These are phyloP conservation scores for Yasuhikotakia modesta DNA, from an alignment of 2,797 vertebrate genomes.

Conservation along the genomic window DNA sequence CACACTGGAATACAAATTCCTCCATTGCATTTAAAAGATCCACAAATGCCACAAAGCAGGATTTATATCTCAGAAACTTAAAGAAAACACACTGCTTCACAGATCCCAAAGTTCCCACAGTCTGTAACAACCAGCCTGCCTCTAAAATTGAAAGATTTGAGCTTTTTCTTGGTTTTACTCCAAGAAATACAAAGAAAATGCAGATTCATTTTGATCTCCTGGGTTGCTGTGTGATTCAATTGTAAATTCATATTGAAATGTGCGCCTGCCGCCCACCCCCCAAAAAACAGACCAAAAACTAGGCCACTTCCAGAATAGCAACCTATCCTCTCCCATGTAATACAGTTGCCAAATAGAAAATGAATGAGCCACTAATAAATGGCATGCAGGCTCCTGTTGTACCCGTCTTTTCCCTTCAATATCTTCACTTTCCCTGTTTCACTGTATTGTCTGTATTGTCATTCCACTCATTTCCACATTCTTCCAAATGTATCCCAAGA, in stretches of 20 bases:
- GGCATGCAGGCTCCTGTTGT: not conserved
- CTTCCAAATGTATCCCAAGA: not conserved
- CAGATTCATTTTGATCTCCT: slow-evolving; percentile 45
- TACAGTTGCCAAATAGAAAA: slow-evolving; percentile 44
- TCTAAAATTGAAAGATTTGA: slow-evolving; percentile 23
- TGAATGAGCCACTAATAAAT: slow-evolving; percentile 49
- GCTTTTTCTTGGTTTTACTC: slow-evolving; percentile 5
- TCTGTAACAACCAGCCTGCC: not conserved
- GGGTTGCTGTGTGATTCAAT: slow-evolving; percentile 32
- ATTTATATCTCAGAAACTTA: not conserved
- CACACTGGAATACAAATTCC: not conserved
- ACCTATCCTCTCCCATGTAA: slow-evolving; percentile 42
- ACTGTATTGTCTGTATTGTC: not conserved
- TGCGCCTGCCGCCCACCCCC: slow-evolving; percentile 49
- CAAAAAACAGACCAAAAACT: slow-evolving; percentile 51
- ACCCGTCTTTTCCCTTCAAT: not conserved
- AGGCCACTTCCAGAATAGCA: slow-evolving; percentile 53
- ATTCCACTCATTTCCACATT: not conserved
- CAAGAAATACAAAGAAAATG: slow-evolving; percentile 28
- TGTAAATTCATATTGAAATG: slow-evolving; percentile 46
- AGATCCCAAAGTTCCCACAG: not conserved
- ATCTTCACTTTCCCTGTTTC: not conserved
- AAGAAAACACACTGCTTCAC: not conserved
- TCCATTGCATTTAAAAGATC: not conserved
- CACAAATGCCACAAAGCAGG: not conserved